Percentiles rank a stretch among this genome's conserved stretches.
phyloP scores from a whole-genome alignment of 1,140 invertebrate species.

The Ips typographus region DNA sequence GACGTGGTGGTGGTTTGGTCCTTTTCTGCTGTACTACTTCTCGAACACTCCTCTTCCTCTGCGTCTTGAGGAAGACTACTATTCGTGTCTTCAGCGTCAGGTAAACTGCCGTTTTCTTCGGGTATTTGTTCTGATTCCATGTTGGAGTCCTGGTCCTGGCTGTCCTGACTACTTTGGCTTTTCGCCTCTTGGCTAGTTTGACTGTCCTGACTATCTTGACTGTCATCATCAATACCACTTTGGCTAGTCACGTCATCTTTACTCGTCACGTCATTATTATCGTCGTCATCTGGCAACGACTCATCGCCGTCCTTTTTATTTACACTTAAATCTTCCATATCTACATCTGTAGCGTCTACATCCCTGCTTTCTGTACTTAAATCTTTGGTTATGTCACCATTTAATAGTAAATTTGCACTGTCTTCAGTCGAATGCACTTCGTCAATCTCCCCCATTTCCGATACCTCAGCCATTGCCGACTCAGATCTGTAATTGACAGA shows the following conservation, averaged over 20 bases:
- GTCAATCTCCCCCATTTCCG: slow-evolving; percentile 51
- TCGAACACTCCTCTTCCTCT: slow-evolving; percentile 36
- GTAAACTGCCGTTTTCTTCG: slow-evolving; percentile 29
- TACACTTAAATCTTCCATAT: slow-evolving; percentile 15
- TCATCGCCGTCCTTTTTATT: slow-evolving; percentile 36
- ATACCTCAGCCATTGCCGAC: slow-evolving; percentile 48
- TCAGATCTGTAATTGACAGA: not conserved
- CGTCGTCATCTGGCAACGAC: slow-evolving; percentile 48
- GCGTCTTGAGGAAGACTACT: slow-evolving; percentile 29
- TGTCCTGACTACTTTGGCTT: slow-evolving; percentile 21
- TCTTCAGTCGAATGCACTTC: slow-evolving; percentile 51
- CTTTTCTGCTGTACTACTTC: slow-evolving; percentile 23
- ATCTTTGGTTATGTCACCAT: slow-evolving; percentile 53
- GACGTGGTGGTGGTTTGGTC: not conserved
- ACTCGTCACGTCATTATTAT: slow-evolving; percentile 23
- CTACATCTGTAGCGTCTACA: slow-evolving; percentile 15
- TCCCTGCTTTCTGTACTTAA: slow-evolving; percentile 37
- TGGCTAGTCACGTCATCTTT: slow-evolving; percentile 16
- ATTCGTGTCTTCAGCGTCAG: slow-evolving; percentile 19
- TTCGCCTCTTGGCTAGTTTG: slow-evolving; percentile 21
- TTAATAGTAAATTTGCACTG: slow-evolving; percentile 46
- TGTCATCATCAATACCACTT: slow-evolving; percentile 22
- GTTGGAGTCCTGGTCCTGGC: slow-evolving; percentile 26
- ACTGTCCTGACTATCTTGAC: slow-evolving; percentile 37
- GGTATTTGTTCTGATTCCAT: slow-evolving; percentile 27